These are phyloP conservation scores for Ectropis crepuscularia DNA, from an alignment of 2,888 invertebrate genomes.

Conservation along the genomic window DNA sequence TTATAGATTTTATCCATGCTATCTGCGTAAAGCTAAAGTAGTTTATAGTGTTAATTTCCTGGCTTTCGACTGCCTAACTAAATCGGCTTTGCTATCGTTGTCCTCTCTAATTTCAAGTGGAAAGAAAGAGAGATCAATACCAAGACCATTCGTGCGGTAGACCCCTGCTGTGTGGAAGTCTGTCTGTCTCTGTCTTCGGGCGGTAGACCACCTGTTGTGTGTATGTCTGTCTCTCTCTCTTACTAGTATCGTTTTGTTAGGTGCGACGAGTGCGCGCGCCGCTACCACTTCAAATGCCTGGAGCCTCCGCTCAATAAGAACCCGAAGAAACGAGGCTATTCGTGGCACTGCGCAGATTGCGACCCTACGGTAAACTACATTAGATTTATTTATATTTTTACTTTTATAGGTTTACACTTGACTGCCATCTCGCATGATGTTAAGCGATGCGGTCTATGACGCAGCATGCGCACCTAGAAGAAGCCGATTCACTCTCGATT, in stretches of 20 bases:
- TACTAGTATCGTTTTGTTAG: constrained; percentile 66
- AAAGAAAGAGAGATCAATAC: no score
- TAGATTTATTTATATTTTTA: neutral
- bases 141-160: neutral
- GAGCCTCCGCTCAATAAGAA: constrained; percentile 97
- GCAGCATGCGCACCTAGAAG: no score
- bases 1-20: no score
- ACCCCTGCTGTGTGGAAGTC: neutral
- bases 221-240: neutral
- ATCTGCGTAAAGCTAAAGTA: no score
- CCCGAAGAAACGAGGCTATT: constrained; percentile 96
- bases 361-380: constrained; percentile 91
- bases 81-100: no score
- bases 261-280: constrained; percentile 95
- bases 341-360: constrained; percentile 98
- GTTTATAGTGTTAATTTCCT: no score
- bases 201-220: neutral
- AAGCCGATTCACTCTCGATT: no score
- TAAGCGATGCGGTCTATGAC: no score
- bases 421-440: no score
- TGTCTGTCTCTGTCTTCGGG: no score
- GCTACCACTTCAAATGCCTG: constrained; percentile 96
- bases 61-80: no score
- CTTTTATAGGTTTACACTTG: neutral
- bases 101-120: no score